Evolutionary conservation across 2,113 vertebrate genomes (phyloP).

Genomic region (Hirundichthys speculiger): DNA sequence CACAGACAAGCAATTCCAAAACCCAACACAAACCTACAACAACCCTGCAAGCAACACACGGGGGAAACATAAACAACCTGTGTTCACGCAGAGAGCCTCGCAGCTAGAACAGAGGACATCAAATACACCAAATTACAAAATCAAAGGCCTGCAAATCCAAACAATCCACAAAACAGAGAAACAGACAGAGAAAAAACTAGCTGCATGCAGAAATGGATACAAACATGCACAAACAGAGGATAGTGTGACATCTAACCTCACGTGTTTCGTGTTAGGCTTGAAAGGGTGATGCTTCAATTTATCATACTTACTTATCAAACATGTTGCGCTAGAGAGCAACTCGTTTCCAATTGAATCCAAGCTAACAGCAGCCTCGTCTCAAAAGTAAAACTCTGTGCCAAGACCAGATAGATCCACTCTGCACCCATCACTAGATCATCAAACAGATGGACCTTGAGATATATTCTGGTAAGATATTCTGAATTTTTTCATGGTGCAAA

Average conservation of each 20-base stretch:
- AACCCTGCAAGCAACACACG: conserved; percentile 22
- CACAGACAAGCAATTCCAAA: conserved; percentile 25
- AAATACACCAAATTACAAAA: conserved; percentile 31
- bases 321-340: background rate
- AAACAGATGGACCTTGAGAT: conserved; percentile 52
- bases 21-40: conserved; percentile 33
- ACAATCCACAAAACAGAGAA: conserved; percentile 40
- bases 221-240: conserved; percentile 37
- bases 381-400: conserved; percentile 25
- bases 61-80: conserved; percentile 37
- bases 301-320: conserved; percentile 5
- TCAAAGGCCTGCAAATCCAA: conserved; percentile 47
- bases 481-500: background rate
- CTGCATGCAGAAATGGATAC: conserved; percentile 15
- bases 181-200: conserved; percentile 21
- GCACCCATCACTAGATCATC: conserved; percentile 12
- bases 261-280: conserved; percentile 9
- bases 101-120: conserved; percentile 6
- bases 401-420: conserved; percentile 23
- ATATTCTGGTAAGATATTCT: conserved; percentile 1
- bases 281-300: background rate
- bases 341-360: background rate
- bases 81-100: background rate
- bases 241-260: conserved; percentile 23
- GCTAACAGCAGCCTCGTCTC: background rate